Base-by-base conservation (phyloP, 2,113 vertebrate species). In the Ceratotherium simum region DNA sequence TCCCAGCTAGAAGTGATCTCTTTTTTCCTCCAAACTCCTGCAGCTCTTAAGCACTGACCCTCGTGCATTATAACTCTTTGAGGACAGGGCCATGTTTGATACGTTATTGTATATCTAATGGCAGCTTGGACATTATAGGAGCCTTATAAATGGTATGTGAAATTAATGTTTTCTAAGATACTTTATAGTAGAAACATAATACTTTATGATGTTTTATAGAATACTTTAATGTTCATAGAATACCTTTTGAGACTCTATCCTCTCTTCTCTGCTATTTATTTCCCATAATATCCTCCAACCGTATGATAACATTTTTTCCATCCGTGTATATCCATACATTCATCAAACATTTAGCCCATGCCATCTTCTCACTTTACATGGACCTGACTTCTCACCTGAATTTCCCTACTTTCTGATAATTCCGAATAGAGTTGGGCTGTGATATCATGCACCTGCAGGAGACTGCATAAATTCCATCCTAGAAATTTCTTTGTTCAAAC, bases 131-230 rank as follows among this genome's bases (percentile, higher is more conserved):
- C 42, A 27, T 51, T n/a, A 79, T 73, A 93, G 39, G 60, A 65
- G 10, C 51, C 90, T 73, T 27, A 20, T 69, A 94, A 93, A 39
- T 89, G 83, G 17, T 69, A 58, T 65, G 16, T 92, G 56, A 48
- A 91, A 65, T 83, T 83, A 70, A 76, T 89, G 29, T 80, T 93
- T 96, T 96, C 69, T 78, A n/a, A n/a, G 89, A n/a, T 89, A 72
- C 29, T 86, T 85, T 10, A 54, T 46, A 14, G 25, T 88, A 14
- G 76, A 82, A 92, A 65, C n/a, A 31, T 56, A 64, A 67, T 88
- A 18, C 54, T 81, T 81, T 79, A 25, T 58, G 31, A 16, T 42
- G 67, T 72, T 84, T 85, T 17, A 33, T 88, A 62, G 64, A 88
- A 36, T 88, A 80, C 25, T 29, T 51, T 78, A 58, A 70, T 64